Evolutionary conservation across 64 coral and sea anemone genomes (phyloP), one percentile per base, ranked within the genome.

Genomic region (Orbicella faveolata): DNA sequence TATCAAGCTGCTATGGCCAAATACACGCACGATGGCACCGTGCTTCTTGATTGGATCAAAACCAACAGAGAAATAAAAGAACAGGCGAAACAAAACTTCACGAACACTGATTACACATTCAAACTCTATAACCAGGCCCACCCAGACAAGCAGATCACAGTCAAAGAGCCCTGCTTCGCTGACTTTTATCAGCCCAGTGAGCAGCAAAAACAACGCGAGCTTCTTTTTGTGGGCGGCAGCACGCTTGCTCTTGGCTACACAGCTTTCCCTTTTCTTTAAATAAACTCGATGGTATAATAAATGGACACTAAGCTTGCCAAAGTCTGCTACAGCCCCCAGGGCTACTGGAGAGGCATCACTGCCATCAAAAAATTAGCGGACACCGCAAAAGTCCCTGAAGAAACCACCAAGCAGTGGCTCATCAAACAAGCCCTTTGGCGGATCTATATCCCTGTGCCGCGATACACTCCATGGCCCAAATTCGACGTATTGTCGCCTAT

Each of bases 81-180:
- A 1, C 67, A 77, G 7, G 80, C 87, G 11, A 61, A 84, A 14
- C 63, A 90, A 20, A 84, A 94, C 34, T 75, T 78, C 0, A 14
- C 37, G 14, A 65, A 89, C 36, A 77, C 80, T 8, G 74, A 78
- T 67, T 63, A 89, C 23, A 75, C 78, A 14, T 89, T 89, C 4
- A 93, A 82, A 33, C 75, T 89, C 4, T 93, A 89, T 35, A 75
- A 67, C 68, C 63, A 83, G 52, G 67, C 86, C 16, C 85, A 89
- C 39, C 39, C 39, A 41, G 39, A 30, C 30, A 30, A 30, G 30
- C 30, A 30, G 30, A 30, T 30, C 30, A 30, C 30, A 30, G 30
- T 30, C 2, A 74, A 66, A 52, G 72, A 86, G 74, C 86, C 79
- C 34, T 1, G 15, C 14, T 93, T 34, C 67, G 7, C 14, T 63